Evolutionary conservation across 2,113 vertebrate genomes (phyloP).

Genomic region (Heloderma charlesbogerti): DNA sequence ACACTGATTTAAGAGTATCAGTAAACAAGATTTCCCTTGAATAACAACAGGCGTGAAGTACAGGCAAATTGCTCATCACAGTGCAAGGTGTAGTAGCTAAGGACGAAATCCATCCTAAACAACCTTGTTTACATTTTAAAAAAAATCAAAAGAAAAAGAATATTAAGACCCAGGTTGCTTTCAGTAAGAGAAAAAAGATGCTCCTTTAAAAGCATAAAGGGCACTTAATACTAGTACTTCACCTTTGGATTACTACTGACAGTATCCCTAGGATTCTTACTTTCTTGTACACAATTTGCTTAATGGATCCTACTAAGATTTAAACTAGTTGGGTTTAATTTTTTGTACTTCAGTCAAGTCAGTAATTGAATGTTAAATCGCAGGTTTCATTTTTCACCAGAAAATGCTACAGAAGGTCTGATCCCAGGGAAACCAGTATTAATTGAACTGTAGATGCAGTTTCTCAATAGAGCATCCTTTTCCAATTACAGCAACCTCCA

Average conservation of each 20-base stretch:
- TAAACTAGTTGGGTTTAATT: background rate
- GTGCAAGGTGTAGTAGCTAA: background rate
- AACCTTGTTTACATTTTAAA: background rate
- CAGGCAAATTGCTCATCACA: background rate
- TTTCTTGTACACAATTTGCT: background rate
- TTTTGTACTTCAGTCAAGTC: background rate
- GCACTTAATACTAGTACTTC: background rate
- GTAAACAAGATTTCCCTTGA: background rate
- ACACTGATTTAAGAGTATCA: constrained; percentile 1
- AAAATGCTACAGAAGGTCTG: background rate
- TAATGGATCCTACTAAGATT: background rate
- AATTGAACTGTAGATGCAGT: background rate
- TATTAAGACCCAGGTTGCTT: background rate
- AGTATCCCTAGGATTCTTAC: background rate
- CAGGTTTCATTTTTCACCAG: background rate
- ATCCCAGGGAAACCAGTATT: background rate
- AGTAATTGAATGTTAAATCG: background rate
- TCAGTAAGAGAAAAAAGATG: background rate
- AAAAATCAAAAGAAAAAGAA: background rate
- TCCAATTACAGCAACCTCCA: background rate
- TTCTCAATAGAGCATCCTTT: background rate
- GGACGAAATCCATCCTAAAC: background rate
- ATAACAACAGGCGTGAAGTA: constrained; percentile 10
- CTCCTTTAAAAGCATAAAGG: background rate
- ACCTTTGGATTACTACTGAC: background rate